Evolutionary conservation across 92 coral and sea anemone genomes (phyloP).

Genomic region (Porites cylindrica): DNA sequence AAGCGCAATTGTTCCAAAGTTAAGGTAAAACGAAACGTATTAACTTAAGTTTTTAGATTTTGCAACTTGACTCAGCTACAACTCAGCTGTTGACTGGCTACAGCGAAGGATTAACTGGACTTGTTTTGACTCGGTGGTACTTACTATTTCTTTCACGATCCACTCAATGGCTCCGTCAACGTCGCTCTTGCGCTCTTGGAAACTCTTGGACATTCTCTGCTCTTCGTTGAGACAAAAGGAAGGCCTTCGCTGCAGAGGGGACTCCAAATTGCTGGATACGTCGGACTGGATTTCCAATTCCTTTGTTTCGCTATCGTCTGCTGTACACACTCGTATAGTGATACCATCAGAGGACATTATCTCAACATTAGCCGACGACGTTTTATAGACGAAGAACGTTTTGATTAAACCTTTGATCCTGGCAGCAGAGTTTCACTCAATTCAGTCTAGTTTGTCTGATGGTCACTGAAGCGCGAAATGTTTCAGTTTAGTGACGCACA

Average conservation of each 20-base stretch:
- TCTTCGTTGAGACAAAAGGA: constrained; percentile 59
- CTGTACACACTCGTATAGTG: neutral
- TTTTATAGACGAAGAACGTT: neutral
- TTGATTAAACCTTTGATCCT: neutral
- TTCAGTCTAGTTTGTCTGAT: neutral
- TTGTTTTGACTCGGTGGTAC: neutral
- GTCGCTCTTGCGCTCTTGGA: constrained; percentile 61
- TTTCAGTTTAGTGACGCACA: neutral
- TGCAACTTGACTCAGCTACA: no score
- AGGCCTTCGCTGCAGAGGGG: constrained; percentile 17
- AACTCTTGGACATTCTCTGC: constrained; percentile 50
- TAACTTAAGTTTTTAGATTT: neutral
- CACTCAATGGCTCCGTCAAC: constrained; percentile 68
- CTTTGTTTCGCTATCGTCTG: neutral
- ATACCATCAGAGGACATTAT: constrained; percentile 20
- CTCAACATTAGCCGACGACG: neutral
- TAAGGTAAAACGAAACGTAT: neutral
- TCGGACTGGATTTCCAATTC: constrained; percentile 1
- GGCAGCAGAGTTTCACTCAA: constrained; percentile 16
- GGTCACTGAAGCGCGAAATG: constrained; percentile 12
- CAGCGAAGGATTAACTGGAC: neutral
- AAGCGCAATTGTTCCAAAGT: no score
- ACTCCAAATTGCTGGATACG: neutral
- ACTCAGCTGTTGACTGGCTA: no score
- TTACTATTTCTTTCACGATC: constrained; percentile 70